Conservation (phyloP, 2,113 vertebrate species). For the Myanophis thanlyinensis region DNA sequence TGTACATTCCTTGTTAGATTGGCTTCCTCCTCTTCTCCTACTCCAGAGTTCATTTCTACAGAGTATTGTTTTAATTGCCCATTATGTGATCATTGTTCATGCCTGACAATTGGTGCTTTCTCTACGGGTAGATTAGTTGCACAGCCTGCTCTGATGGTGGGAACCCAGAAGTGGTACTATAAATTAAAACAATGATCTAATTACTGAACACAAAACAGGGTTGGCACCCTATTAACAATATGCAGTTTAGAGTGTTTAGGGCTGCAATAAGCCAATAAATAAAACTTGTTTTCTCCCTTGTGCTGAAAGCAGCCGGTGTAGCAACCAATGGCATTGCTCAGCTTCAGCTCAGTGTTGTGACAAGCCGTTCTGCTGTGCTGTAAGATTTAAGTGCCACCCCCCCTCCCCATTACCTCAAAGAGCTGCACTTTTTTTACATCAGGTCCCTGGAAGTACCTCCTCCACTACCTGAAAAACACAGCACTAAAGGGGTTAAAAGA, state of each 20-base stretch:
- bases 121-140: not conserved
- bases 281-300: conserved; percentile 40
- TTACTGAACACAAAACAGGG: not conserved
- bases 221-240: conserved; percentile 36
- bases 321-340: not conserved
- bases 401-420: not conserved
- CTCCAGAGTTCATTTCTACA: conserved; percentile 36
- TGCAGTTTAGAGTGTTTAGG: conserved; percentile 38
- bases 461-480: not conserved
- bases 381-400: fast-evolving
- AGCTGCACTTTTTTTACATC: not conserved
- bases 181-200: conserved; percentile 42
- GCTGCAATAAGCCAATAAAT: conserved; percentile 43
- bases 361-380: not conserved
- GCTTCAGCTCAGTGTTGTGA: not conserved
- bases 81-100: conserved; percentile 24
- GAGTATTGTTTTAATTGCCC: conserved; percentile 55
- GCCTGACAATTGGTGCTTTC: conserved; percentile 30
- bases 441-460: not conserved
- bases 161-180: conserved; percentile 33
- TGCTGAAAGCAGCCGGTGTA: conserved; percentile 3
- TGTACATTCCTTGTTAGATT: conserved; percentile 19
- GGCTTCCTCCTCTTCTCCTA: conserved; percentile 7
- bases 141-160: conserved; percentile 18
- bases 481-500: conserved; percentile 47